A percentile compares a stretch with the other conserved stretches of the same genome.
phyloP scores from a whole-genome alignment of 2,797 vertebrate genomes.

The Acrossocheilus wenchowensis region DNA sequence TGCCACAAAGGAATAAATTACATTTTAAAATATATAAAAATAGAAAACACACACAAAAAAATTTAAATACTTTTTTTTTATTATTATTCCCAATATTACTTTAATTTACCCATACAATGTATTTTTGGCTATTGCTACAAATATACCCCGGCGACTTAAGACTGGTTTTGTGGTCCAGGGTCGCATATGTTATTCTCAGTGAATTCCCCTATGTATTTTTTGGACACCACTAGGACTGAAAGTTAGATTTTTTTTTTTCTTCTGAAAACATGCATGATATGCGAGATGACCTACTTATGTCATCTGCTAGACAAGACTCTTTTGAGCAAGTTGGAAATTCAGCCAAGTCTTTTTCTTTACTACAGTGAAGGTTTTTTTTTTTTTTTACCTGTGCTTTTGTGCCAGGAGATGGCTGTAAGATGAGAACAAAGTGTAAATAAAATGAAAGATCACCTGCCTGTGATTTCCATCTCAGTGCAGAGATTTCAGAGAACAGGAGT shows the following conservation, averaged over 20 bases:
- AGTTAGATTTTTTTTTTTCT: neutral
- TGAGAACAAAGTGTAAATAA: slow-evolving; percentile 3
- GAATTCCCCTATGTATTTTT: neutral
- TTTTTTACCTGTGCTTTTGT: neutral
- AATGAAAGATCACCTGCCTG: neutral
- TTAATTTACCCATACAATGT: neutral
- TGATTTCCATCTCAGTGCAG: slow-evolving; percentile 1
- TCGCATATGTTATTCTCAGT: neutral
- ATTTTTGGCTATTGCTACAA: no score
- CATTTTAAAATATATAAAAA: no score
- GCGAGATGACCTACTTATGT: neutral
- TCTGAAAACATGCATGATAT: neutral
- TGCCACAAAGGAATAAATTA: neutral
- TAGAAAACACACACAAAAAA: no score
- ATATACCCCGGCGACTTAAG: no score
- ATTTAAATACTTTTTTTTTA: no score
- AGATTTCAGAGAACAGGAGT: neutral
- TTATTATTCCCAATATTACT: neutral
- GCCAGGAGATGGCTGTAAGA: neutral
- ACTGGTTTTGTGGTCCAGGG: no score
- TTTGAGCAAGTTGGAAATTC: neutral
- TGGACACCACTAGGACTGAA: neutral
- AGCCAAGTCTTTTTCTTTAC: neutral
- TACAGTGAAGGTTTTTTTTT: neutral
- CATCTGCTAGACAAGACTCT: neutral